Base-by-base conservation (phyloP, 2,113 vertebrate genomes). In the Gavia stellata region DNA sequence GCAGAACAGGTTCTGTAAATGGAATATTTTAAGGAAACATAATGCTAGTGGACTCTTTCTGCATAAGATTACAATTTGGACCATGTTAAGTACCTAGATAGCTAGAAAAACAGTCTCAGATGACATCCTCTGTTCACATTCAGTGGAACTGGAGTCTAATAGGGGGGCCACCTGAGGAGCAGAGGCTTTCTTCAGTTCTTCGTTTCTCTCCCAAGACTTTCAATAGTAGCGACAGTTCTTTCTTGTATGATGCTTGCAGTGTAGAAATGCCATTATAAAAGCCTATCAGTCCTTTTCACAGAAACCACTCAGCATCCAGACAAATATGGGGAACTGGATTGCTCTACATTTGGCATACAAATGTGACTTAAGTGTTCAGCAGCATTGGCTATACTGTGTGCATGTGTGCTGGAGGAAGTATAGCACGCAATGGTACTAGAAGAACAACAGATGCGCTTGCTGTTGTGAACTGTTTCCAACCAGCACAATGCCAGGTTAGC, bases 341-440 rank as follows among this genome's bases (percentile, higher is more conserved):
- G 55, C 28, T 63, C 68, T 82, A 15, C 5, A 20, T 47, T 58
- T 92, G 86, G 74, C 86, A 70, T 26, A 28, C 3, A 20, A 6
- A 3, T 12, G 18, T 19, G 28, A 36, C 80, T 73, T 68, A 50
- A 42, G 55, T 58, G 44, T 58, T 40, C 38, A 9, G 29, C 40
- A 95, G 65, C 40, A 7, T 3, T 17, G 70, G 61, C 61, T 65
- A 15, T 17, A 3, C 38, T 6, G 17, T 26, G 15, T 47, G 26
- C 8, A 3, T 3, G 12, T 14, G 58, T 81, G 72, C 62, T 72
- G 86, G 77, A 88, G 49, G 36, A 44, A 29, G 31, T 10, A 20
- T 1, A 62, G 17, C 47, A 4, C 0, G 8, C n/a, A 38, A 2
- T 2, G 14, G 10, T 33, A 40, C 40, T 3, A 47, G 11, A 40